Conservation (phyloP, 2,888 invertebrate species). For the Prionchulus punctatus region DNA sequence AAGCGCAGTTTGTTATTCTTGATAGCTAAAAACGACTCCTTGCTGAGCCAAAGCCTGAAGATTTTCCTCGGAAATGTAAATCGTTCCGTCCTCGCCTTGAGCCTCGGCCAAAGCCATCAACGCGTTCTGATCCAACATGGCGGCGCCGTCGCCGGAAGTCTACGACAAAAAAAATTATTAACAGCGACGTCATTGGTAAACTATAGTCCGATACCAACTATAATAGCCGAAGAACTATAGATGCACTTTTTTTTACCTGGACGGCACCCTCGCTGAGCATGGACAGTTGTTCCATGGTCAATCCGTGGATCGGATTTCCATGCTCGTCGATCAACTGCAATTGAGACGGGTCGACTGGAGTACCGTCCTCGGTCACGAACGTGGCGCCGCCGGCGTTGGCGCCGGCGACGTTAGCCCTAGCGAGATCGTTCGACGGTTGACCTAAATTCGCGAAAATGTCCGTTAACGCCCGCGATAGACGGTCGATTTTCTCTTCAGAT, state of each 20-base stretch:
- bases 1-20: no score
- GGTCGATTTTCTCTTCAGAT: no score
- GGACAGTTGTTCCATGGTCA: slow-evolving; percentile 1
- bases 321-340: slow-evolving; percentile 8
- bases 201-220: not conserved
- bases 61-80: slow-evolving; percentile 10
- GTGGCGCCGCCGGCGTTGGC: not conserved
- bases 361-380: no score
- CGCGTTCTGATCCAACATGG: slow-evolving; percentile 5
- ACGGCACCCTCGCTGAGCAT: not conserved
- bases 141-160: not conserved
- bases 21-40: slow-evolving; percentile 8
- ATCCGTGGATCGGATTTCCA: slow-evolving; percentile 5
- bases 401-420: not conserved
- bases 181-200: no score
- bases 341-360: not conserved
- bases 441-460: not conserved
- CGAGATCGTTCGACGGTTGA: not conserved
- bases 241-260: not conserved
- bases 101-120: slow-evolving; percentile 9
- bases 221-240: not conserved
- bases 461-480: not conserved
- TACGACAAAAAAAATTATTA: no score
- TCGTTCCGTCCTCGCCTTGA: slow-evolving; percentile 5
- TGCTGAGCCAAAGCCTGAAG: slow-evolving; percentile 10